These are phyloP conservation scores for Cabera pusaria DNA, from an alignment of 2,888 invertebrate genomes.

Conservation along the genomic window DNA sequence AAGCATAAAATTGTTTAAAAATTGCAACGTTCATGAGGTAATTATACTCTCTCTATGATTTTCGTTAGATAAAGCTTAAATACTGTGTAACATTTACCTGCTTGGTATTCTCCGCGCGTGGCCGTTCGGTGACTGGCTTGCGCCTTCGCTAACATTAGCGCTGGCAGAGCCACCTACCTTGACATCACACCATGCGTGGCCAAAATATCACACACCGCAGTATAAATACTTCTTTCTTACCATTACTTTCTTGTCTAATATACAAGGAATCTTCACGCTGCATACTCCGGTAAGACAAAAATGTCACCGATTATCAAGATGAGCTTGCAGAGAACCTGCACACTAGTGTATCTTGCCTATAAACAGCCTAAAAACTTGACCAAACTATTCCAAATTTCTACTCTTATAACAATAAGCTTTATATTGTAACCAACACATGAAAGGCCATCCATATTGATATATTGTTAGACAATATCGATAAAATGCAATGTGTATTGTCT, in stretches of 20 bases:
- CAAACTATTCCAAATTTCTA: neutral
- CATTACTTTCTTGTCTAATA: too few species aligned
- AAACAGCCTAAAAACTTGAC: too few species aligned
- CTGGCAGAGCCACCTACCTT: constrained; percentile 32
- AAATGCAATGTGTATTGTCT: constrained; percentile 43
- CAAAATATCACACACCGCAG: constrained; percentile 12
- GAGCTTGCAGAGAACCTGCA: too few species aligned
- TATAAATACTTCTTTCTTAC: too few species aligned
- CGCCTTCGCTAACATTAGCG: constrained; percentile 44
- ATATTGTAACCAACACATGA: constrained; percentile 15
- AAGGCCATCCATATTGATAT: constrained; percentile 17
- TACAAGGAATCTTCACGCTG: too few species aligned
- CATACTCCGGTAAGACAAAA: too few species aligned
- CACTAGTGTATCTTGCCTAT: too few species aligned
- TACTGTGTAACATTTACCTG: constrained; percentile 35
- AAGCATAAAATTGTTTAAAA: too few species aligned
- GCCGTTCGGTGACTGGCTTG: constrained; percentile 47
- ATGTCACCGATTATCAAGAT: too few species aligned
- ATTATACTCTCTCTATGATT: too few species aligned
- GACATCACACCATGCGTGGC: constrained; percentile 31
- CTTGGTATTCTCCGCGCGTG: constrained; percentile 64
- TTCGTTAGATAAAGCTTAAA: constrained; percentile 6
- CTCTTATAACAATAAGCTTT: constrained; percentile 15
- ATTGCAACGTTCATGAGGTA: too few species aligned
- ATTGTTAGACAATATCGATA: constrained; percentile 25